Percentiles rank a stretch among this genome's conserved stretches.
Evolutionary conservation across 2,888 invertebrate species (phyloP).

Genomic region (Philereme transversata): DNA sequence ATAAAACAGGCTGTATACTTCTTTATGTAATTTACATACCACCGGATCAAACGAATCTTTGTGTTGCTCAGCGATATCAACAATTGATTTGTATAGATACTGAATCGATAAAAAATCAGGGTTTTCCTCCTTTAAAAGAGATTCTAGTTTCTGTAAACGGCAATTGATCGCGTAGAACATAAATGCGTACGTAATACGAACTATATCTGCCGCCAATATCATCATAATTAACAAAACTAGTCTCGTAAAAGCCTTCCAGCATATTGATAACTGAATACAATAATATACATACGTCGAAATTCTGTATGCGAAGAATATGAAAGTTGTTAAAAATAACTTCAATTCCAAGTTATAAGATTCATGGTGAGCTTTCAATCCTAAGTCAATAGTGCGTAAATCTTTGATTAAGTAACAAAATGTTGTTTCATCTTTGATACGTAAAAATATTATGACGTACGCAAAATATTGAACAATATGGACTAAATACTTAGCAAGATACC

Average conservation of each 20-base stretch:
- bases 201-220: neutral
- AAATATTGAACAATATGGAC: neutral
- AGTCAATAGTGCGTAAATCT: slow-evolving; percentile 8
- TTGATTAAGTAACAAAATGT: slow-evolving; percentile 8
- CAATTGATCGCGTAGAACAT: neutral
- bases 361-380: slow-evolving; percentile 1
- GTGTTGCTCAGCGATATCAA: slow-evolving; percentile 12
- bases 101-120: neutral
- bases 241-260: neutral
- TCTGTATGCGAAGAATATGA: neutral
- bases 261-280: neutral
- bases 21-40: slow-evolving; percentile 1
- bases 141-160: neutral
- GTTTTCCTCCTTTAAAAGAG: neutral
- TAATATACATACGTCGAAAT: neutral
- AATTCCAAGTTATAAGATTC: slow-evolving; percentile 1
- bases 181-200: slow-evolving; percentile 1
- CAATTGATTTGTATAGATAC: slow-evolving; percentile 14
- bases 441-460: neutral
- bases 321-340: neutral
- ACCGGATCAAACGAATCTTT: slow-evolving; percentile 11
- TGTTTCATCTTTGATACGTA: neutral
- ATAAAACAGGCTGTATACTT: no score
- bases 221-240: neutral
- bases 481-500: neutral